Evolutionary conservation across 2,888 invertebrate species (phyloP).

Genomic region (Schrankia costaestrigalis): DNA sequence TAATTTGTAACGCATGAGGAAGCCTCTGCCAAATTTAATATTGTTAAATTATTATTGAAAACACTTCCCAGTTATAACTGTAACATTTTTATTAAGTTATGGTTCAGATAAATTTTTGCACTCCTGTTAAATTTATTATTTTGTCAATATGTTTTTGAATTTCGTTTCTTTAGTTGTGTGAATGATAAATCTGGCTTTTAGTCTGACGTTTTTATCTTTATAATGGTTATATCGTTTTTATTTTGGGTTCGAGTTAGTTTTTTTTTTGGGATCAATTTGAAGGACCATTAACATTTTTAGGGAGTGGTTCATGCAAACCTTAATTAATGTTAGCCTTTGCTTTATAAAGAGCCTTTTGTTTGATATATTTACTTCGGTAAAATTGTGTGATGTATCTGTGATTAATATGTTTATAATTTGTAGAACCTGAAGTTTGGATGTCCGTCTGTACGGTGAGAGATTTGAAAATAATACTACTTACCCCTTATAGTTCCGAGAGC

Average conservation of each 20-base stretch:
- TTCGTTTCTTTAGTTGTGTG: constrained; percentile 35
- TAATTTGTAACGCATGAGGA: too few species aligned
- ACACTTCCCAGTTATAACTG: too few species aligned
- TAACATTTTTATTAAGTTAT: too few species aligned
- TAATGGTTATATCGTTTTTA: constrained; percentile 7
- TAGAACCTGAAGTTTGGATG: too few species aligned
- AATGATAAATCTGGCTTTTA: constrained; percentile 39
- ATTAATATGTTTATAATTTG: too few species aligned
- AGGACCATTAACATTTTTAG: constrained; percentile 21
- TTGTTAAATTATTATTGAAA: too few species aligned
- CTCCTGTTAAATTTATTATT: constrained; percentile 10
- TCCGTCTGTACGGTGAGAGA: too few species aligned
- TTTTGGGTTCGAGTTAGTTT: constrained; percentile 27
- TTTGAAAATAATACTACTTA: too few species aligned
- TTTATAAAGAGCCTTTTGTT: constrained; percentile 9
- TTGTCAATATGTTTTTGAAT: constrained; percentile 16
- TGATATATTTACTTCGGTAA: constrained; percentile 5
- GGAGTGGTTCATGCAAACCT: constrained; percentile 13
- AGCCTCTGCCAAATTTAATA: too few species aligned
- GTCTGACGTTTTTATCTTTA: constrained; percentile 23
- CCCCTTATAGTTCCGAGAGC: too few species aligned
- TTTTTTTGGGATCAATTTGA: constrained; percentile 10
- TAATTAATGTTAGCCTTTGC: constrained; percentile 19
- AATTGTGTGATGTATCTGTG: too few species aligned
- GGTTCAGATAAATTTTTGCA: too few species aligned